phyloP scores from a whole-genome alignment of 2,113 vertebrate species.

The Sarotherodon lohbergeri region DNA sequence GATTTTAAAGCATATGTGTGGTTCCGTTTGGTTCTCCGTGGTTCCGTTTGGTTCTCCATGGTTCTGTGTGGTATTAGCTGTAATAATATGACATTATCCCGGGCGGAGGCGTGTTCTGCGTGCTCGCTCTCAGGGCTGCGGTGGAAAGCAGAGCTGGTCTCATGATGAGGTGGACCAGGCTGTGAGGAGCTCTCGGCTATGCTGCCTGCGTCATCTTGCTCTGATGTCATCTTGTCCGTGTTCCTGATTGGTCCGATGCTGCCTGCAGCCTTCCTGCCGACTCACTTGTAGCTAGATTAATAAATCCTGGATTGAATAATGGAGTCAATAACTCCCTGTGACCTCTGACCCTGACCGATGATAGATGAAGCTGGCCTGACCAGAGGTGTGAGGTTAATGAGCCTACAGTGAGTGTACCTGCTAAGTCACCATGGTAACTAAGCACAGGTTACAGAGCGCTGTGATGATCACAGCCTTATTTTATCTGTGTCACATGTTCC shows the following conservation, averaged over 20 bases:
- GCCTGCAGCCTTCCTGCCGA: not conserved
- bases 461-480: not conserved
- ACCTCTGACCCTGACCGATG: not conserved
- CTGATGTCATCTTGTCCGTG: not conserved
- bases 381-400: not conserved
- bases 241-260: not conserved
- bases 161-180: not conserved
- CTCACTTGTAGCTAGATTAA: not conserved
- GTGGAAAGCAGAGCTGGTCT: not conserved
- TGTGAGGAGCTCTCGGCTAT: not conserved
- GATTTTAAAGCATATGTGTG: accelerated
- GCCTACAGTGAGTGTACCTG: not conserved
- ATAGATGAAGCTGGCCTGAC: not conserved
- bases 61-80: not conserved
- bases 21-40: no score
- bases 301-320: not conserved
- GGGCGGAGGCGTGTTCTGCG: not conserved
- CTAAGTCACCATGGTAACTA: not conserved
- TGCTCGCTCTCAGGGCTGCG: not conserved
- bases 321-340: not conserved
- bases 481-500: not conserved
- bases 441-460: not conserved
- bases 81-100: not conserved
- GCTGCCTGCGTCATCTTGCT: not conserved
- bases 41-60: accelerated